Percentiles rank a stretch among this genome's conserved stretches.
phyloP scores from a whole-genome alignment of 2,888 invertebrate genomes.

The Agriotes lineatus region DNA sequence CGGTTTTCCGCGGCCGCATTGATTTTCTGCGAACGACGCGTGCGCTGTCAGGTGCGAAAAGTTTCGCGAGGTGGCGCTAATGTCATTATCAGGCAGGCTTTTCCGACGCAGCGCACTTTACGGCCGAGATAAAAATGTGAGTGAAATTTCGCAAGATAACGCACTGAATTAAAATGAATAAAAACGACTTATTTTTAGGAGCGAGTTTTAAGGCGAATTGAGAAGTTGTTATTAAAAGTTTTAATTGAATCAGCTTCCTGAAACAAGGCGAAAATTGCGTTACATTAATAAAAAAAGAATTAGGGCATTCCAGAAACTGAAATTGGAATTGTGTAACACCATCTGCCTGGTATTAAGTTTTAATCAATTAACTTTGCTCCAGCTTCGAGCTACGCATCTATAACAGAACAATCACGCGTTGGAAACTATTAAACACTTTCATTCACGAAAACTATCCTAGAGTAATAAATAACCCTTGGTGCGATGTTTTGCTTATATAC shows the following conservation, averaged over 20 bases:
- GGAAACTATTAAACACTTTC: too few species aligned
- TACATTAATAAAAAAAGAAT: background rate
- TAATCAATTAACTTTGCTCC: too few species aligned
- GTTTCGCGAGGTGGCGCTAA: background rate
- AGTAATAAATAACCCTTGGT: too few species aligned
- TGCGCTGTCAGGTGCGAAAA: conserved; percentile 9
- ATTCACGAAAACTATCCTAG: too few species aligned
- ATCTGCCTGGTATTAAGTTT: background rate
- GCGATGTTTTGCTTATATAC: too few species aligned
- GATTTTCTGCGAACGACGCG: conserved; percentile 28
- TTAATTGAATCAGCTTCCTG: conserved; percentile 1
- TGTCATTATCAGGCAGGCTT: background rate
- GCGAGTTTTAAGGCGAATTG: background rate
- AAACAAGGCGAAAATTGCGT: conserved; percentile 8
- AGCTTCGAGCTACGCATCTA: too few species aligned
- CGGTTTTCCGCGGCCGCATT: conserved; percentile 24
- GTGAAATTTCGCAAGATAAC: conserved; percentile 4
- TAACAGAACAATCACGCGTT: too few species aligned
- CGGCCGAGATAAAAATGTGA: background rate
- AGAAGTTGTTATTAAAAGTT: conserved; percentile 11
- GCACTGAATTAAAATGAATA: conserved; percentile 11
- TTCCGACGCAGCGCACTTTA: background rate
- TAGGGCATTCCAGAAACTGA: background rate
- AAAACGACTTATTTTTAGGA: conserved; percentile 5
- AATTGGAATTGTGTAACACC: background rate